Conservation (phyloP, 2,113 vertebrate genomes). For the Gnathonemus longibarbis region DNA sequence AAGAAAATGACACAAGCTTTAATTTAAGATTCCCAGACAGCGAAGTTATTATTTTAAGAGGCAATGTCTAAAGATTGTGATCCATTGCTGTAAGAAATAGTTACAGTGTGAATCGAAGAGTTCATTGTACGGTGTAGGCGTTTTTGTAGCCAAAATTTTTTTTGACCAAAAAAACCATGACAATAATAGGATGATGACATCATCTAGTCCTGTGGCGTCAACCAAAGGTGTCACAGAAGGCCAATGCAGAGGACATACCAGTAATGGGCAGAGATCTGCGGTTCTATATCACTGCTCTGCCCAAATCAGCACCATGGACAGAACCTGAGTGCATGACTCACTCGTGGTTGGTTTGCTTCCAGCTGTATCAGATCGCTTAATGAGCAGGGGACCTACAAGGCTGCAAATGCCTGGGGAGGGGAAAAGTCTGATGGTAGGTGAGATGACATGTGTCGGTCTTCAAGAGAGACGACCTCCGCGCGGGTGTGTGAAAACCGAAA, state of each 20-base stretch:
- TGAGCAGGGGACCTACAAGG: not conserved
- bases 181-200: not conserved
- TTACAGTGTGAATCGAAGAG: not conserved
- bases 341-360: not conserved
- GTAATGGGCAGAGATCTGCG: not conserved
- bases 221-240: not conserved
- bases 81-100: not conserved
- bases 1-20: not conserved
- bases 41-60: not conserved
- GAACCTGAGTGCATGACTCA: not conserved
- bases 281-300: not conserved
- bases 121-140: not conserved
- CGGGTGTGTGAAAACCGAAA: not conserved
- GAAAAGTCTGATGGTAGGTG: not conserved
- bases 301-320: not conserved
- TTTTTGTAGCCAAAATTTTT: not conserved
- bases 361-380: not conserved
- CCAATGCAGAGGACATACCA: not conserved
- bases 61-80: not conserved
- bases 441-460: not conserved
- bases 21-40: not conserved
- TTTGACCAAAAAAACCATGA: not conserved
- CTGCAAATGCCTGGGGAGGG: not conserved
- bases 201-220: not conserved
- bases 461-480: not conserved